A percentile compares a stretch with the other conserved stretches of the same genome.
Evolutionary conservation across 2,113 vertebrate genomes (phyloP).

Genomic region (Laticauda colubrina): DNA sequence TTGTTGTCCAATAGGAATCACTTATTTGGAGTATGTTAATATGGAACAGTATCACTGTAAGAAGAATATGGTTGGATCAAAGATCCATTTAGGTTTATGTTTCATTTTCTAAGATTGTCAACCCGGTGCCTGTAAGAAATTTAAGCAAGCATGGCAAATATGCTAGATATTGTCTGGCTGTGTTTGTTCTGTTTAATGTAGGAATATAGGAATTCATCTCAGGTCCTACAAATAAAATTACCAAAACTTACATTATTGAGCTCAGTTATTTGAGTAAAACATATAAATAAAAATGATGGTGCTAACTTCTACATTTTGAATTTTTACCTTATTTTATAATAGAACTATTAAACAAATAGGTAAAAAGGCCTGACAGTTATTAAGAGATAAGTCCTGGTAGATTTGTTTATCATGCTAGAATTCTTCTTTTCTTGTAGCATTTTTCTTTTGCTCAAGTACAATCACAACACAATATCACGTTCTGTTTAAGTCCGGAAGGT

Average conservation of each 20-base stretch:
- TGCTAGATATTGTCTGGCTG: neutral
- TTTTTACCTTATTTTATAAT: neutral
- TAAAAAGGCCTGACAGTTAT: neutral
- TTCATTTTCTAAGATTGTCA: neutral
- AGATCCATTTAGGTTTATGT: neutral
- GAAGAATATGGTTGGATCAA: neutral
- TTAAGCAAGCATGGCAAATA: neutral
- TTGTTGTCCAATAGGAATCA: too few relatives aligned
- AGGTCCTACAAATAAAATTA: neutral
- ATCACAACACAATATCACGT: neutral
- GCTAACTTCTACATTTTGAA: neutral
- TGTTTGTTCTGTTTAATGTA: neutral
- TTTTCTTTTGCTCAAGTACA: neutral
- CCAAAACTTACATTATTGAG: neutral
- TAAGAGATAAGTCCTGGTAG: neutral
- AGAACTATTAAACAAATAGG: neutral
- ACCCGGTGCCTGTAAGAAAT: neutral
- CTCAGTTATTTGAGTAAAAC: neutral
- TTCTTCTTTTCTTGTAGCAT: neutral
- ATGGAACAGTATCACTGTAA: neutral
- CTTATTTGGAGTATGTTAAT: too few relatives aligned
- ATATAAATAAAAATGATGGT: neutral
- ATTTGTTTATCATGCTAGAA: neutral
- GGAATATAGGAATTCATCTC: neutral
- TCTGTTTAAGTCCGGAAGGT: neutral